Evolutionary conservation across 2,113 vertebrate genomes (phyloP), one percentile per base, ranked within the genome.

Genomic region (Lampris incognitus): DNA sequence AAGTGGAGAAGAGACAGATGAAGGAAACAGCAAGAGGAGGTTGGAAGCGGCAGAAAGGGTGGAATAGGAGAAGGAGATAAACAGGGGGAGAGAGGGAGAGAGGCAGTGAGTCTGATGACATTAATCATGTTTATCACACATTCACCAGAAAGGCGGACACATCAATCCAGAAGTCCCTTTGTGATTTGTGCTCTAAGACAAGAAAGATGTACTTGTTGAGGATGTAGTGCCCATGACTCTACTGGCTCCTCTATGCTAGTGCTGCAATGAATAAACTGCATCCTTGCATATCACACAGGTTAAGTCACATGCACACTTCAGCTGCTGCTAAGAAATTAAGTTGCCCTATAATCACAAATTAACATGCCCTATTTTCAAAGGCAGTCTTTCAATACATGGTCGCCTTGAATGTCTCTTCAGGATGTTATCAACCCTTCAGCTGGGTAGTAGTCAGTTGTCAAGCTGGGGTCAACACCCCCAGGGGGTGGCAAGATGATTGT

Each of bases 91-190:
- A 76, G 74, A 75, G 61, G 24, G 49, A 57, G 68, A 61, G 76
- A 78, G 83, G 79, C 72, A 68, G 69, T 59, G 79, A 66, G 68
- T 76, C 76, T 88, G 79, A 90, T 83, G 77, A 73, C 72, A 86
- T 89, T 88, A 87, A 92, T 90, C 86, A 79, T 88, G 91, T 91
- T 91, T 88, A 88, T 82, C 87, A 85, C 79, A 79, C 79, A 75
- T 88, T 85, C 76, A 87, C 92, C 87, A 83, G 80, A 81, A 77
- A 65, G 88, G 87, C 82, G 84, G 67, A 89, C 83, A 84, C 92
- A 91, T 89, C 88, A 90, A 94, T 92, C 88, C 81, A 71, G 83
- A 66, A 85, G 86, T 86, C 83, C 84, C 77, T 86, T 52, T 59
- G 70, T 86, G 82, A 91, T 85, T 81, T 78, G 85, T 87, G 88